These are phyloP conservation scores for Cladopsammia gracilis DNA, from an alignment of 64 coral and sea anemone genomes.

Conservation along the genomic window DNA sequence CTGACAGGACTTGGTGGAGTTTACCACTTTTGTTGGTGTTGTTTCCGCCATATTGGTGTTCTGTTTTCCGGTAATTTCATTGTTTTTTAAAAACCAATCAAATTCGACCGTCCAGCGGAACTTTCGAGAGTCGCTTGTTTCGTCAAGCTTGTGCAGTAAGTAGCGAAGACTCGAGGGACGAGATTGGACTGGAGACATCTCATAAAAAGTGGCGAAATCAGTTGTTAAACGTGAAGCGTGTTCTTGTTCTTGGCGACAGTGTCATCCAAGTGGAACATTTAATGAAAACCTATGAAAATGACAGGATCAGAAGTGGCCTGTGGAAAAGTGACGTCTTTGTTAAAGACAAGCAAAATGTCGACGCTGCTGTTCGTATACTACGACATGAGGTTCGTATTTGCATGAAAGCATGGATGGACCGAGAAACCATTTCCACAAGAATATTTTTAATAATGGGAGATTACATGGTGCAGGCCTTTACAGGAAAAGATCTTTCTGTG, in stretches of 20 bases:
- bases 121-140: background rate
- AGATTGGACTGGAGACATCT: conserved; percentile 57
- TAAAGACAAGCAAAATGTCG: conserved; percentile 75
- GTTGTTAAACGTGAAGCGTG: conserved; percentile 42
- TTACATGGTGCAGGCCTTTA: conserved; percentile 2
- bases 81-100: conserved; percentile 28
- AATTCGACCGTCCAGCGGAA: conserved; percentile 2
- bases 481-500: conserved; percentile 1
- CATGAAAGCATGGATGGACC: no score
- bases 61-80: conserved; percentile 19
- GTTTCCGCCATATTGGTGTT: conserved; percentile 13
- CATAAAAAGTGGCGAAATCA: conserved; percentile 73
- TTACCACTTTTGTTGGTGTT: background rate
- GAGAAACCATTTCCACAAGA: no score
- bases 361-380: conserved; percentile 49
- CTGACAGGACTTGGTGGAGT: background rate
- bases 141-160: conserved; percentile 3
- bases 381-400: conserved; percentile 34
- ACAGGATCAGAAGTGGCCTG: conserved; percentile 44
- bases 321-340: conserved; percentile 76
- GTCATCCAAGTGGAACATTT: conserved; percentile 61
- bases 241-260: conserved; percentile 42
- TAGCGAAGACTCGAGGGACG: background rate
- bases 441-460: conserved; percentile 37
- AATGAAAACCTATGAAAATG: conserved; percentile 62